Base-by-base conservation (phyloP, 2,888 invertebrate species). In the Laothoe populi region DNA sequence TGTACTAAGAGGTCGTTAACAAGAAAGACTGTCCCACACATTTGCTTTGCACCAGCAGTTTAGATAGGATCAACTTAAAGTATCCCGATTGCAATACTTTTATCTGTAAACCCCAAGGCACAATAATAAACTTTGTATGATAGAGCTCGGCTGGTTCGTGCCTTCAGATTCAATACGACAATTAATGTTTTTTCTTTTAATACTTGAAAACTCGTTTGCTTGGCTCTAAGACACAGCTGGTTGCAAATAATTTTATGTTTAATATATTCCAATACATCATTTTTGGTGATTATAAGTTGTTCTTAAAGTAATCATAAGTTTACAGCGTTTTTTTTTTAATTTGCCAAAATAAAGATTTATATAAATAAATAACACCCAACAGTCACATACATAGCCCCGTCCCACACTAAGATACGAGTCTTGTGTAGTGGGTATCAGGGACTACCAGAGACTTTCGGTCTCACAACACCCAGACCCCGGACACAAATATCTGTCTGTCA, bases 21-120 rank as follows among this genome's bases (percentile, higher is more conserved):
- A 82, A 83, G 84, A 83, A 84, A 82, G 82, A 75, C 82, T 81
- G 80, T 81, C 83, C 81, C 79, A 83, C 84, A 83, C 83, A 81
- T 75, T 82, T 74, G 73, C 78, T 77, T 75, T 79, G 79, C 82
- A 80, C 80, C 77, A 75, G 73, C 79, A 78, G 81, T 85, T 83
- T 75, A 84, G 83, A 83, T 82, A 84, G 75, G 70, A 80, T 79
- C 73, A 72, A 78, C 79, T 81, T 80, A 81, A 84, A 83, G 81
- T 79, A 79, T 76, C 68, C 75, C 73, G 78, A 83, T 82, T 77
- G 79, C 78, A 77, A 76, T 78, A 78, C 78, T 68, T 48, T 62
- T 62, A 66, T 60, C 60, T 61, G 57, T 65, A 61, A 64, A 62
- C 61, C 57, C 57, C 16, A 8, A 48, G 26, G 61, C 58, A 58